Percentiles rank a stretch among this genome's conserved stretches.
phyloP scores from a whole-genome alignment of 2,888 invertebrate species.

The Melanostoma mellinum region DNA sequence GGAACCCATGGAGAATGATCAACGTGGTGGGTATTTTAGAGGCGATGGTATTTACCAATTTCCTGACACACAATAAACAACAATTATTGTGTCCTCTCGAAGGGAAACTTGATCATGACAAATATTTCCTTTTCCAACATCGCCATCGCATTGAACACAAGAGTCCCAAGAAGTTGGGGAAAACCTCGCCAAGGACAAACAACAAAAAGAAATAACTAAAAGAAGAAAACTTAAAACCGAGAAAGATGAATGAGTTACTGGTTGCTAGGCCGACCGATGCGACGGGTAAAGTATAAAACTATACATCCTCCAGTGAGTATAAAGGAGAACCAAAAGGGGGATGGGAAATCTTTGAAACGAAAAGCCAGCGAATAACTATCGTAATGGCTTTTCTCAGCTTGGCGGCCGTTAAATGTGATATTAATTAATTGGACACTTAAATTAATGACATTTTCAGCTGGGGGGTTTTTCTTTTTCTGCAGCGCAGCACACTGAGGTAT shows the following conservation, averaged over 20 bases:
- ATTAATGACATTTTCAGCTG: constrained; percentile 80
- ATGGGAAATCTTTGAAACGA: constrained; percentile 70
- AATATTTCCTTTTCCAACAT: constrained; percentile 71
- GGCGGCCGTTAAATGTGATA: constrained; percentile 82
- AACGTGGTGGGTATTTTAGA: constrained; percentile 72
- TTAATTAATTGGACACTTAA: constrained; percentile 83
- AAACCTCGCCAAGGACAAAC: constrained; percentile 47
- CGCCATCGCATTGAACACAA: constrained; percentile 13
- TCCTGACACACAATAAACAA: constrained; percentile 73
- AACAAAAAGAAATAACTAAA: constrained; percentile 29
- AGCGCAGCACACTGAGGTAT: constrained; percentile 77
- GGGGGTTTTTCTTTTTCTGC: constrained; percentile 67
- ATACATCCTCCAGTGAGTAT: neutral
- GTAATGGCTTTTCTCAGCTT: constrained; percentile 83
- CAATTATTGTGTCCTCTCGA: constrained; percentile 72
- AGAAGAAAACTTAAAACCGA: constrained; percentile 70
- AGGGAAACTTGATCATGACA: constrained; percentile 77
- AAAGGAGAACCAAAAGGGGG: constrained; percentile 1
- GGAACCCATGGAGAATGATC: constrained; percentile 42
- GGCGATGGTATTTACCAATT: constrained; percentile 73
- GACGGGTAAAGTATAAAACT: neutral
- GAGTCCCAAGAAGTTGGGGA: constrained; percentile 26
- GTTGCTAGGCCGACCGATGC: constrained; percentile 38
- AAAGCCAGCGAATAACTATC: constrained; percentile 73
- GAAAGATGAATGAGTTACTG: constrained; percentile 69